These are phyloP conservation scores for Galemys pyrenaicus DNA, from an alignment of 2,113 vertebrate genomes.

Conservation along the genomic window DNA sequence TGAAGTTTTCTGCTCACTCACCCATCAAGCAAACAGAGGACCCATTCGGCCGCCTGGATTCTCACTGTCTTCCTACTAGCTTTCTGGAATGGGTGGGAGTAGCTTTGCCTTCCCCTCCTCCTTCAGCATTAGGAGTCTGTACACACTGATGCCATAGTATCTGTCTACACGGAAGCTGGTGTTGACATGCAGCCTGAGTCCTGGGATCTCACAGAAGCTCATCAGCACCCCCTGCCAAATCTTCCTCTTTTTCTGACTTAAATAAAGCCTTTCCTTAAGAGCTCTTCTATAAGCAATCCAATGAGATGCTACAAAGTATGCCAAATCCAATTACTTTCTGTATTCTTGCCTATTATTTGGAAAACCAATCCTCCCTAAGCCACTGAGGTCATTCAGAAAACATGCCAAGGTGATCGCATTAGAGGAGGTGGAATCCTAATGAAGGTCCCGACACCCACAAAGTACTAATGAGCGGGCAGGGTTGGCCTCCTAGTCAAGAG, in stretches of 20 bases:
- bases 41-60: not conserved
- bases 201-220: slow-evolving; percentile 28
- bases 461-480: slow-evolving; percentile 70
- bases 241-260: slow-evolving; percentile 62
- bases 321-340: slow-evolving; percentile 62
- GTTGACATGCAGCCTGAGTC: slow-evolving; percentile 36
- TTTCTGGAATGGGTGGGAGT: not conserved
- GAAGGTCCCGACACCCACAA: slow-evolving; percentile 66
- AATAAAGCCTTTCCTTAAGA: slow-evolving; percentile 62
- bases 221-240: slow-evolving; percentile 48
- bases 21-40: not conserved
- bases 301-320: slow-evolving; percentile 49
- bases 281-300: slow-evolving; percentile 58
- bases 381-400: slow-evolving; percentile 67
- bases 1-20: not conserved
- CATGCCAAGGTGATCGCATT: slow-evolving; percentile 67
- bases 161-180: not conserved
- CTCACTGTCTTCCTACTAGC: not conserved
- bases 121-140: not conserved
- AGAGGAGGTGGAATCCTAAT: slow-evolving; percentile 72
- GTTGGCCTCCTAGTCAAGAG: slow-evolving; percentile 53
- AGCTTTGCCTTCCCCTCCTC: not conserved
- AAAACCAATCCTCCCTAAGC: slow-evolving; percentile 65
- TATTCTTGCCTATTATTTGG: slow-evolving; percentile 62
- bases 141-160: not conserved